A percentile compares a stretch with the other conserved stretches of the same genome.
Evolutionary conservation across 2,113 vertebrate species (phyloP).

Genomic region (Psephotus haematonotus): DNA sequence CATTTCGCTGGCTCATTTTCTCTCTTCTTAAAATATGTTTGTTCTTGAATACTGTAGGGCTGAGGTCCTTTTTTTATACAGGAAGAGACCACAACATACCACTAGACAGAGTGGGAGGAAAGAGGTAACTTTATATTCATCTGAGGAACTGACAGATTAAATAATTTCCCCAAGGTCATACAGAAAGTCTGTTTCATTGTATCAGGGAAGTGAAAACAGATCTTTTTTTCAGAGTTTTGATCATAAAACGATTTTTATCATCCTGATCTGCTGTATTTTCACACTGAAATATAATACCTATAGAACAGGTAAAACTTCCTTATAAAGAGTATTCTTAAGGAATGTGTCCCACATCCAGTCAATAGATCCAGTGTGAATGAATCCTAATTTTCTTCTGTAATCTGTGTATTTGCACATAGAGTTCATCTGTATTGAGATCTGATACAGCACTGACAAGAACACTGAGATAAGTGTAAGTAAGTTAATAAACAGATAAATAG

Average conservation of each 20-base stretch:
- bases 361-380: background rate
- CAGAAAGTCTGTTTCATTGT: background rate
- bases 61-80: slow-evolving; percentile 5
- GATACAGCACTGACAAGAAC: background rate
- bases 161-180: background rate
- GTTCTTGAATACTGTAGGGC: background rate
- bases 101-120: background rate
- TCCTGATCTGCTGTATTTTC: background rate
- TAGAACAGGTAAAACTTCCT: background rate
- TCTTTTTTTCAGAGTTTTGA: background rate
- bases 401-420: background rate
- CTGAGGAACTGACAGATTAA: background rate
- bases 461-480: background rate
- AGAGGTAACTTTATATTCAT: slow-evolving; percentile 6
- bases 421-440: background rate
- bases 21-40: background rate
- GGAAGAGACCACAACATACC: background rate
- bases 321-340: background rate
- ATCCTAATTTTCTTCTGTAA: background rate
- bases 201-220: background rate
- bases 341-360: background rate
- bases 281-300: background rate
- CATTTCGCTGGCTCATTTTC: background rate
- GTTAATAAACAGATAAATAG: slow-evolving; percentile 18
- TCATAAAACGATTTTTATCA: background rate